These are phyloP conservation scores for Euclidia mi DNA, from an alignment of 2,888 invertebrate species.

Conservation along the genomic window DNA sequence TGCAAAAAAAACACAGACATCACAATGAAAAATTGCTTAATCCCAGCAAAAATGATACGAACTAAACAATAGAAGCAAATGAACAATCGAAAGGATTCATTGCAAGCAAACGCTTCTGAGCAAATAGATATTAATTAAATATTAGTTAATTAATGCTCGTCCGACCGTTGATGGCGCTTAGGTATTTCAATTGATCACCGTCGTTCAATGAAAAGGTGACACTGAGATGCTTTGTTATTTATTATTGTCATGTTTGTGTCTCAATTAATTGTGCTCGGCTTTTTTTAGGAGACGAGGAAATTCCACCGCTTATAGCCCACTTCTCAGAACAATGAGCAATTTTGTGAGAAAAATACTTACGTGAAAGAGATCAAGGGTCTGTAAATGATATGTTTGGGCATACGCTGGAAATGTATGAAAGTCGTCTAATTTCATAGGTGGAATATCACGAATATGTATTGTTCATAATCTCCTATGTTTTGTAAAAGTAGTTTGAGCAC, in stretches of 20 bases:
- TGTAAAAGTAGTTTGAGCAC: too few species aligned
- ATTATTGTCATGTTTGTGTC: constrained; percentile 63
- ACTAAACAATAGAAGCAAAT: constrained; percentile 27
- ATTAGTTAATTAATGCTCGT: constrained; percentile 46
- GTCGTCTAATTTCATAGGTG: too few species aligned
- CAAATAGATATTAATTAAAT: constrained; percentile 40
- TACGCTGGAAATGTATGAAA: too few species aligned
- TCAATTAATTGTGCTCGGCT: constrained; percentile 48
- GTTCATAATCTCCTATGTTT: too few species aligned
- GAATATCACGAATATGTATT: too few species aligned
- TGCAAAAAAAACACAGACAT: too few species aligned
- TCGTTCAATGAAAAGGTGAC: constrained; percentile 62
- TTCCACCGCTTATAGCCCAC: constrained; percentile 38
- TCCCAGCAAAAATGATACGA: too few species aligned
- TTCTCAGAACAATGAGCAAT: constrained; percentile 44
- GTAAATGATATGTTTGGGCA: constrained; percentile 16
- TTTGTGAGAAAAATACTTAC: constrained; percentile 33
- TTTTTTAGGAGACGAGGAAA: constrained; percentile 40
- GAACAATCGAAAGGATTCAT: constrained; percentile 35
- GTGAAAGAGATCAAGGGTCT: constrained; percentile 31
- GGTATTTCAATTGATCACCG: constrained; percentile 53
- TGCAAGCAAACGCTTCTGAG: constrained; percentile 32
- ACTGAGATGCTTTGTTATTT: constrained; percentile 43
- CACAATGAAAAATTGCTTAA: too few species aligned
- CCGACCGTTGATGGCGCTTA: constrained; percentile 14